Base-by-base conservation (phyloP, 2,113 vertebrate species). In the Hyperoodon ampullatus region DNA sequence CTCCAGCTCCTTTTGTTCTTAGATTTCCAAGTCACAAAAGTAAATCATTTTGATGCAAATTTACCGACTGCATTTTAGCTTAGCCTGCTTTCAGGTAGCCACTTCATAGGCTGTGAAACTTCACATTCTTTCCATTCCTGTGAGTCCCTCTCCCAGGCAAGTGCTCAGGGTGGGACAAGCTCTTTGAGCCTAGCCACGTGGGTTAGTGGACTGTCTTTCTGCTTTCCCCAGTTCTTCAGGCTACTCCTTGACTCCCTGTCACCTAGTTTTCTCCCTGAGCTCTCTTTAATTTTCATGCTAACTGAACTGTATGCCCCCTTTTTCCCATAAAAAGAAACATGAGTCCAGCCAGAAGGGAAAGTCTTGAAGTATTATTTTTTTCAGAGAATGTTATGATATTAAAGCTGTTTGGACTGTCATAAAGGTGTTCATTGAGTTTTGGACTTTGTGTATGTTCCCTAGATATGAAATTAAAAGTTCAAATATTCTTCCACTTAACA, bases 391-490 rank as follows among this genome's bases (percentile, higher is more conserved):
- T 35, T 55, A 47, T 71, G 33, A 28, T 85, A 15, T 39, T 35
- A 39, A 65, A 70, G 16, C 6, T 81, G 0, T 63, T 11, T 47
- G 8, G 12, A 58, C 66, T 60, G 74, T 86, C 30, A 50, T 24
- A 11, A 82, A 39, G 30, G n/a, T 15, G 10, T 65, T 74, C 39
- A 15, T 35, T 47, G 39, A 60, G 8, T 68, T 90, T 89, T 42
- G 21, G 30, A 71, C n/a, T 65, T 13, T 21, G 16, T 65, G 13
- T 63, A 10, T 70, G 14, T 65, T 53, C 9, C 24, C 23, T 82
- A 87, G 83, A 55, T 33, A 94, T 47, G 26, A 82, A 83, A 24
- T 91, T 83, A 58, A 84, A 82, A 88, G 11, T 28, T 78, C 53
- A 88, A 91, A 33, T 63, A 63, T n/a, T 12, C 23, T 24, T 12